These are phyloP conservation scores for Formica aserva DNA, from an alignment of 2,888 invertebrate species.

Conservation along the genomic window DNA sequence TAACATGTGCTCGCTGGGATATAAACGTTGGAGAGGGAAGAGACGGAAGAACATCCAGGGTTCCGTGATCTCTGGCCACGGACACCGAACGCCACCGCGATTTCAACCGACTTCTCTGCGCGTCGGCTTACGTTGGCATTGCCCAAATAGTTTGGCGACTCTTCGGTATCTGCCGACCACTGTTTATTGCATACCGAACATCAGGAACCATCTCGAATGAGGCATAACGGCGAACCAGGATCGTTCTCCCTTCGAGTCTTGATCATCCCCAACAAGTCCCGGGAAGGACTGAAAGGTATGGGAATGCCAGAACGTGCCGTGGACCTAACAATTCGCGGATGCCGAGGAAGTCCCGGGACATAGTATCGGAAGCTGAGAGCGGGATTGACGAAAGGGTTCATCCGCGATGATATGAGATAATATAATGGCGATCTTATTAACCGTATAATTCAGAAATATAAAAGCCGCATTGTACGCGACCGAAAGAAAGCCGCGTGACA, in stretches of 20 bases:
- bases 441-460: conserved; percentile 37
- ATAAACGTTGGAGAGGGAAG: neutral
- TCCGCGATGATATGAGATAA: neutral
- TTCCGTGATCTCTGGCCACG: conserved; percentile 29
- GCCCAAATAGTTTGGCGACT: conserved; percentile 70
- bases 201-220: conserved; percentile 52
- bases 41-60: conserved; percentile 32
- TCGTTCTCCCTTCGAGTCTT: conserved; percentile 23
- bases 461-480: neutral
- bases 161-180: conserved; percentile 65
- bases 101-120: conserved; percentile 30
- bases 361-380: neutral
- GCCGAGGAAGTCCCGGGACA: neutral
- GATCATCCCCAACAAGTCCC: conserved; percentile 16
- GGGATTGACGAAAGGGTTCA: neutral
- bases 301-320: conserved; percentile 14
- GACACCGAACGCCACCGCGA: conserved; percentile 17
- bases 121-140: conserved; percentile 67
- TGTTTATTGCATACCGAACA: conserved; percentile 76
- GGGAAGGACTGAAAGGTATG: conserved; percentile 36
- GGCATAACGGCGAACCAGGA: conserved; percentile 35
- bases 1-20: neutral
- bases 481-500: conserved; percentile 34
- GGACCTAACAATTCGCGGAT: conserved; percentile 6
- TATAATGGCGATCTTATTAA: too few relatives aligned